A percentile compares a stretch with the other conserved stretches of the same genome.
Conservation (phyloP, 2,888 invertebrate species). For the Brachypalpus laphriformis region DNA sequence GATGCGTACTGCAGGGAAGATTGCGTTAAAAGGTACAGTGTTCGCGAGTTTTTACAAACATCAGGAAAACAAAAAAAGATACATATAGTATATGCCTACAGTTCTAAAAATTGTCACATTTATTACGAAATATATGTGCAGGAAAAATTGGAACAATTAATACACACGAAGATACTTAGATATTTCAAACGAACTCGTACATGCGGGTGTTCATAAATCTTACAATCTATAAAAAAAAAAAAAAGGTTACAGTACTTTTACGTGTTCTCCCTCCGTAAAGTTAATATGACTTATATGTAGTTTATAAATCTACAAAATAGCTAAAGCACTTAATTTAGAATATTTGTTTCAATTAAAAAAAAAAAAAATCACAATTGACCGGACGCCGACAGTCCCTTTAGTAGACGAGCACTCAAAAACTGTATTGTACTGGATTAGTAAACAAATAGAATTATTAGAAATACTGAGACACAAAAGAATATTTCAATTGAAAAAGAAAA, state of each 20-base stretch:
- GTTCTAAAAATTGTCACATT: neutral
- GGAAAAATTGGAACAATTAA: neutral
- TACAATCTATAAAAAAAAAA: constrained; percentile 4
- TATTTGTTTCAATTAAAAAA: constrained; percentile 2
- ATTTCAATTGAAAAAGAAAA: neutral
- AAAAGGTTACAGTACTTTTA: constrained; percentile 4
- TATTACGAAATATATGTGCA: no score
- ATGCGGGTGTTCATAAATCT: neutral
- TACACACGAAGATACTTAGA: constrained; percentile 5
- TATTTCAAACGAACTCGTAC: neutral
- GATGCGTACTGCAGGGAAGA: neutral
- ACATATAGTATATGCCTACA: neutral
- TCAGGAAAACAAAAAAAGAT: neutral
- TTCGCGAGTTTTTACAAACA: neutral
- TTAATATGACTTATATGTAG: neutral
- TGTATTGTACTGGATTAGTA: neutral
- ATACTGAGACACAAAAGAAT: no score
- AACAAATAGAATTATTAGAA: neutral
- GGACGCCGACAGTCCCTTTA: neutral
- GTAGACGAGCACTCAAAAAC: neutral
- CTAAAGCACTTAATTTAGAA: constrained; percentile 33
- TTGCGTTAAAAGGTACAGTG: neutral
- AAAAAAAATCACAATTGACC: constrained; percentile 27
- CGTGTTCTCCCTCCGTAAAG: neutral
- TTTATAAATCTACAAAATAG: neutral